Evolutionary conservation across 1,140 invertebrate species (phyloP).

Genomic region (Drosophila grimshawi): DNA sequence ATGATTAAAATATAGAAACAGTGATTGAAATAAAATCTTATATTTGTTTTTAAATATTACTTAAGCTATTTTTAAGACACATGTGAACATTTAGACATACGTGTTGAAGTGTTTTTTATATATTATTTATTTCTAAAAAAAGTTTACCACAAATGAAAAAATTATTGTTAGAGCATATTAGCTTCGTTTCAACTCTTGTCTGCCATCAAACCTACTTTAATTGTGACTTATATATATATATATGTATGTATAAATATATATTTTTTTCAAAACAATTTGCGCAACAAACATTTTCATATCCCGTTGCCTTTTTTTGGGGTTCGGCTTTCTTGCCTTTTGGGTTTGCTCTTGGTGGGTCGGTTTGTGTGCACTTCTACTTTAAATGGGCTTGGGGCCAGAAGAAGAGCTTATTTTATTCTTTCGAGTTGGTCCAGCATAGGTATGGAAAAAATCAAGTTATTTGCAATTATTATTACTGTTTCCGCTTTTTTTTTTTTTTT

Average conservation of each 20-base stretch:
- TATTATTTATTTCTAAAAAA: not conserved
- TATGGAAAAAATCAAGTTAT: constrained; percentile 66
- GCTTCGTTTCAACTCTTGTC: constrained; percentile 5
- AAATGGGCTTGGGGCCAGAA: constrained; percentile 54
- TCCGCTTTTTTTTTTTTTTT: constrained; percentile 27
- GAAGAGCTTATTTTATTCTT: constrained; percentile 38
- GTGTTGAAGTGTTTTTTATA: not conserved
- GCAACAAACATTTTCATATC: constrained; percentile 54
- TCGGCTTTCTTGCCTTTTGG: constrained; percentile 25
- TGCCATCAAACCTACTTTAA: constrained; percentile 8
- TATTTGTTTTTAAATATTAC: too few relatives aligned
- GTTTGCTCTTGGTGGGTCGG: constrained; percentile 2
- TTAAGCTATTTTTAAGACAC: too few relatives aligned
- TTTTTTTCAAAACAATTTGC: constrained; percentile 60
- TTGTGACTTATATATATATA: constrained; percentile 9
- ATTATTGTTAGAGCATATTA: constrained; percentile 12
- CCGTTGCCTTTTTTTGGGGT: constrained; percentile 41
- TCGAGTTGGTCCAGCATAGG: constrained; percentile 12
- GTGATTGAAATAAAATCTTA: too few relatives aligned
- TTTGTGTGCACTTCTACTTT: constrained; percentile 48
- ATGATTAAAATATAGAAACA: too few relatives aligned
- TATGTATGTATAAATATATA: not conserved
- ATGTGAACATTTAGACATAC: too few relatives aligned
- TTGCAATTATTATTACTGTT: constrained; percentile 75
- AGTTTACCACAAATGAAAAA: not conserved